Evolutionary conservation across 2,113 vertebrate genomes (phyloP), one percentile per base, ranked within the genome.

Genomic region (Seriola rivoliana): DNA sequence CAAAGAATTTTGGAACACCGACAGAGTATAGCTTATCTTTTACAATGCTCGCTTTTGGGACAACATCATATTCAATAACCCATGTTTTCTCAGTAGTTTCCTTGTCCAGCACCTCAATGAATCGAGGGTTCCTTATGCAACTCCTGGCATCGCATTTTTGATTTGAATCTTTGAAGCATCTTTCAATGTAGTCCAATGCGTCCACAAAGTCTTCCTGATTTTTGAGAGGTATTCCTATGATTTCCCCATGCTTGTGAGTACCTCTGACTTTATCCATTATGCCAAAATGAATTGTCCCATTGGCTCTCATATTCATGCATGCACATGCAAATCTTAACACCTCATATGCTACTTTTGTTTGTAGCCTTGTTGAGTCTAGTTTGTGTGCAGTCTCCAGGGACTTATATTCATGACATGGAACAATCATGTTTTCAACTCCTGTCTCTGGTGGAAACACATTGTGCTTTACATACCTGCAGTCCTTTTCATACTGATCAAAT

Each of bases 241-340:
- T 93, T 82, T 96, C 92, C 0, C 95, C 95, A 0, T 95, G 95
- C 0, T 71, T 81, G 73, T 84, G 85, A 0, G 11, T 46, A 0
- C n/a, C 68, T 11, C 0, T 79, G 36, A 85, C 78, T 9, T 88
- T 38, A 0, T 96, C 95, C 93, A 91, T 91, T 23, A 96, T n/a
- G 2, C 95, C 96, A 65, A 96, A 96, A 32, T 96, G 95, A 65
- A 96, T 96, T 64, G 96, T 96, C 58, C 96, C 96, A 0, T 96
- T 96, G 21, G 94, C 88, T 48, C 95, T 92, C 59, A 93, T 83
- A 64, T 96, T 96, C 94, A 96, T 94, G 86, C 95, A 96, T 19
- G 92, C 96, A 0, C 93, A 92, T 48, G 92, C 95, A 87, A 96
- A 96, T 80, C 77, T 64, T 23, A 96, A 9, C 0, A 96, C 87